These are phyloP conservation scores for Chelonus formosanus DNA, from an alignment of 2,888 invertebrate genomes.

Conservation along the genomic window DNA sequence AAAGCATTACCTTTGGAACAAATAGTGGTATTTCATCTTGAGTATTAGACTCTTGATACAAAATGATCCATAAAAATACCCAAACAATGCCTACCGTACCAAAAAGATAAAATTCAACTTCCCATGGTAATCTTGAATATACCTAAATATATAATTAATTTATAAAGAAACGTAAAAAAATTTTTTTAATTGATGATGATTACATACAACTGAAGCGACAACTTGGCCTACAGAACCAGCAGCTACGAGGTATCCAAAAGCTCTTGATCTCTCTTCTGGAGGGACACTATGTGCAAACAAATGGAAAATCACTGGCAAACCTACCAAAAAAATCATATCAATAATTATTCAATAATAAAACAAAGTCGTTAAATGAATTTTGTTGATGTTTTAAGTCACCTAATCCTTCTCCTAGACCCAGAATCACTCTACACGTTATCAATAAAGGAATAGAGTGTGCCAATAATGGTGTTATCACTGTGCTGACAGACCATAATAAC, in stretches of 20 bases:
- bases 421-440: conserved; percentile 72
- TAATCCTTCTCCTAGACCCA: conserved; percentile 79
- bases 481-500: conserved; percentile 77
- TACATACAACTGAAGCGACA: conserved; percentile 74
- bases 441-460: conserved; percentile 73
- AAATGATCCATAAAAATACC: conserved; percentile 72
- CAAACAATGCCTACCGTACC: conserved; percentile 75
- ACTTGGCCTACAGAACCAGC: conserved; percentile 81
- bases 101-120: conserved; percentile 74
- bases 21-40: conserved; percentile 70
- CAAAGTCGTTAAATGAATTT: too few relatives aligned
- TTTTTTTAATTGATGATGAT: too few relatives aligned
- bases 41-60: conserved; percentile 70
- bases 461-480: conserved; percentile 74
- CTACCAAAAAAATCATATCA: conserved; percentile 57
- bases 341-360: too few relatives aligned
- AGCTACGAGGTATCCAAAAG: conserved; percentile 78
- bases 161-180: too few relatives aligned
- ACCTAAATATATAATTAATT: conserved; percentile 62
- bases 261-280: conserved; percentile 76
- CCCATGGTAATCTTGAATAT: conserved; percentile 76
- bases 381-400: conserved; percentile 63
- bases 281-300: conserved; percentile 78
- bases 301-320: conserved; percentile 79
- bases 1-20: conserved; percentile 67